Evolutionary conservation across 2,888 invertebrate genomes (phyloP), one percentile per base, ranked within the genome.

Genomic region (Lottia gigantea): DNA sequence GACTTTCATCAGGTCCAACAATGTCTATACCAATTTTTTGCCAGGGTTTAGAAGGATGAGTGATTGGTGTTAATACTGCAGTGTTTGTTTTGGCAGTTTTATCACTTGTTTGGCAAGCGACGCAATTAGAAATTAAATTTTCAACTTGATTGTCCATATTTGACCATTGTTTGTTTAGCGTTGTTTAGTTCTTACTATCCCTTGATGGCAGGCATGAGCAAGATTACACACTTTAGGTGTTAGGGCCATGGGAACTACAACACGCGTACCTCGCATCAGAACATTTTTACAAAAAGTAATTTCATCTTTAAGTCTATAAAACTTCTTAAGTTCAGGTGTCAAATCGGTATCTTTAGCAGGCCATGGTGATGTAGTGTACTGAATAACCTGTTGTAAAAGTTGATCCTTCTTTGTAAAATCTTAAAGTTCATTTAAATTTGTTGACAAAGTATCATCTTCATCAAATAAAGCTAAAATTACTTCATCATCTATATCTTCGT

Each of bases 21-120:
- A 86, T 88, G 76, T 90, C 89, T 19, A 88, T 78, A 76, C 89
- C 88, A 6, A 89, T 74, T 23, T 88, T 78, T 70, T 86, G 78
- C 83, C 84, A 86, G 14, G 82, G 81, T 62, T 76, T 69, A 11
- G 71, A 74, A 45, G 84, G 71, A 12, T n/a, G 62, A 7, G 69
- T 63, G 82, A 83, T 83, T 31, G 79, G 70, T 19, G 71, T 66
- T 4, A 82, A 71, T 8, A 67, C 62, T 15, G 67, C 69, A 46
- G 76, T 73, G 14, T 63, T 23, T 12, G 80, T 82, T 4, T 49
- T 46, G 15, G 46, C 31, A 49, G 75, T 70, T 8, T n/a, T n/a
- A n/a, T n/a, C n/a, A n/a, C n/a, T n/a, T n/a, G n/a, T n/a, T n/a
- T n/a, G n/a, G n/a, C n/a, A n/a, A n/a, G n/a, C n/a, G n/a, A n/a